Evolutionary conservation across 2,113 vertebrate genomes (phyloP).

Genomic region (Rhabdornis inornatus): DNA sequence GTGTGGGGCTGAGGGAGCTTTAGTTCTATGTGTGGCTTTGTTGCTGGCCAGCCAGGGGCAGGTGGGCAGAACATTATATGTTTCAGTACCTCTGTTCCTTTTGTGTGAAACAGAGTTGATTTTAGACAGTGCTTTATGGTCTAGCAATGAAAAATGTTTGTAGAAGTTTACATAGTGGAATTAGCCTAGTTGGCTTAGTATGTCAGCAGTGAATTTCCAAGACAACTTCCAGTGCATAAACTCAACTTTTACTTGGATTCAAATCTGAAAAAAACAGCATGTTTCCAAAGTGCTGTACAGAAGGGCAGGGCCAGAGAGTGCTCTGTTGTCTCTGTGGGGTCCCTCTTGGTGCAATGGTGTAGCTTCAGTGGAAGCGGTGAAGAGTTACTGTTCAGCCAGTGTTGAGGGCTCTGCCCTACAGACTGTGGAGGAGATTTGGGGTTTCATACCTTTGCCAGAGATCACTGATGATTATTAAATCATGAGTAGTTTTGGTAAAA

Average conservation of each 20-base stretch:
- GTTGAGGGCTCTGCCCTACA: not conserved
- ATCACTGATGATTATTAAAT: not conserved
- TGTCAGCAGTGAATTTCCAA: not conserved
- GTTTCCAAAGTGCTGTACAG: not conserved
- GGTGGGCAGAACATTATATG: not conserved
- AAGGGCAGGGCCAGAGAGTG: not conserved
- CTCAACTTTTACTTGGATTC: not conserved
- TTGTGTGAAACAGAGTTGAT: not conserved
- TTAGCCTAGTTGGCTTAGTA: not conserved
- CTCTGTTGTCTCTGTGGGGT: not conserved
- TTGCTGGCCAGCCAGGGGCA: not conserved
- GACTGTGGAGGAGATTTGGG: not conserved
- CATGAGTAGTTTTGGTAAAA: not conserved
- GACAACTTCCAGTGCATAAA: not conserved
- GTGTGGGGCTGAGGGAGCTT: not conserved
- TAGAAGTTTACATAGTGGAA: not conserved
- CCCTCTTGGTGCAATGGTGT: rapidly evolving
- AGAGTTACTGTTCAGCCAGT: not conserved
- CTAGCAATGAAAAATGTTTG: not conserved
- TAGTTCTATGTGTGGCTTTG: not conserved
- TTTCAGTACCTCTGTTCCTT: not conserved
- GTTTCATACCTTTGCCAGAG: not conserved
- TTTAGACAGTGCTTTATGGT: not conserved
- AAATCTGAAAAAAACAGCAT: rapidly evolving
- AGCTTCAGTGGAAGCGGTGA: not conserved